These are phyloP conservation scores for Metellina segmentata DNA, from an alignment of 2,888 invertebrate genomes.

Conservation along the genomic window DNA sequence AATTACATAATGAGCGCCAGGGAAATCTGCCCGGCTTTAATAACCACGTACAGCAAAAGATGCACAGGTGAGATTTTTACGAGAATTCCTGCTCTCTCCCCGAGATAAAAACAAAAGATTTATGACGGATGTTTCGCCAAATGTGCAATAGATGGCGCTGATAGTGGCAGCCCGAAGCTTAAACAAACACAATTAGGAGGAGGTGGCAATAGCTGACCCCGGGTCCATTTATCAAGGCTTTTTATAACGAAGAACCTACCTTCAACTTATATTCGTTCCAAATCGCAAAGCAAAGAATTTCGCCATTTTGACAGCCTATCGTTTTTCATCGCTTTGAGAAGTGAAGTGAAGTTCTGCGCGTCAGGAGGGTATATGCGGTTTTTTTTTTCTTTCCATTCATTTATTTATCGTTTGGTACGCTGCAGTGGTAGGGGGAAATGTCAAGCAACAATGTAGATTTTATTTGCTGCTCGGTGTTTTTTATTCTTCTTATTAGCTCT, in stretches of 20 bases:
- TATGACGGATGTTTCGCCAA: conserved; percentile 70
- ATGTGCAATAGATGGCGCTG: conserved; percentile 76
- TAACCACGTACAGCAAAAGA: not conserved
- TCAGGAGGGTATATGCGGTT: not conserved
- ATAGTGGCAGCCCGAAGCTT: conserved; percentile 71
- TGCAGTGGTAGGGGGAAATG: conserved; percentile 45
- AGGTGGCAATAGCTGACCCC: conserved; percentile 75
- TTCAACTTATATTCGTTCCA: conserved; percentile 47
- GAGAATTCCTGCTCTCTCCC: not conserved
- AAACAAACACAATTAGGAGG: conserved; percentile 76
- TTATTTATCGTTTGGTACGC: conserved; percentile 51
- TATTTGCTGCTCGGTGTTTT: conserved; percentile 28
- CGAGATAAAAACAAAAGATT: conserved; percentile 48
- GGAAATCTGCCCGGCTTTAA: conserved; percentile 29
- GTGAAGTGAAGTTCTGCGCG: conserved; percentile 23
- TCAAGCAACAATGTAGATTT: conserved; percentile 44
- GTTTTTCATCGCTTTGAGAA: conserved; percentile 66
- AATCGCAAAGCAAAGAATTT: conserved; percentile 71
- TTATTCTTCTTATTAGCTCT: conserved; percentile 6
- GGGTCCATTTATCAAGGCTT: conserved; percentile 71
- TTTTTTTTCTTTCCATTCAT: conserved; percentile 19
- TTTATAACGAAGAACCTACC: conserved; percentile 64
- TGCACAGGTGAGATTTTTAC: conserved; percentile 60
- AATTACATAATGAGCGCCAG: conserved; percentile 56
- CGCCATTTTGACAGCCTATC: conserved; percentile 74